These are phyloP conservation scores for Abrostola tripartita DNA, from an alignment of 2,888 invertebrate genomes.

Conservation along the genomic window DNA sequence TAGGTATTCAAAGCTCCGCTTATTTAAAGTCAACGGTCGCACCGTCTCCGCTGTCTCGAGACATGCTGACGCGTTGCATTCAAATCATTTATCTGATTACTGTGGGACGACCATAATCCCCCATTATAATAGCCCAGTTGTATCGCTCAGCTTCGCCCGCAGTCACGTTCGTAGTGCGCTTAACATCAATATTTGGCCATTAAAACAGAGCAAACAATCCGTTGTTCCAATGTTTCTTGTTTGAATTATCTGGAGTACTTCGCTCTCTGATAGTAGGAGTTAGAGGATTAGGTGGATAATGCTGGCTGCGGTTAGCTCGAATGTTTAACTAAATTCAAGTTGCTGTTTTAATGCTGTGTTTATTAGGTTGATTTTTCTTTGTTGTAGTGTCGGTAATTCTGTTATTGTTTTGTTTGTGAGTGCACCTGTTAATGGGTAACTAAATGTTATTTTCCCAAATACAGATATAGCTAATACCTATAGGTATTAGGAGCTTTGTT, in stretches of 20 bases:
- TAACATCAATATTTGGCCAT: conserved; percentile 72
- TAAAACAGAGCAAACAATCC: conserved; percentile 68
- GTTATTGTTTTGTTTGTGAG: too few relatives aligned
- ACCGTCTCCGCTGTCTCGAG: conserved; percentile 12
- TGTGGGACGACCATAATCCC: conserved; percentile 23
- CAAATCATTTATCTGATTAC: conserved; percentile 18
- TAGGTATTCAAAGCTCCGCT: conserved; percentile 24
- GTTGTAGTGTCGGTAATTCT: too few relatives aligned
- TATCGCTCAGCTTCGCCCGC: conserved; percentile 48
- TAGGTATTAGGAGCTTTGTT: too few relatives aligned
- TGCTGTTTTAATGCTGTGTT: too few relatives aligned
- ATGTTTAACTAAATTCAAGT: conserved; percentile 16
- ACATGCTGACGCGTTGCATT: conserved; percentile 23
- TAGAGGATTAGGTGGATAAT: conserved; percentile 47
- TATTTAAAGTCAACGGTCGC: conserved; percentile 21
- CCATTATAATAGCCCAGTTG: conserved; percentile 37
- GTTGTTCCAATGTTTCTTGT: conserved; percentile 62
- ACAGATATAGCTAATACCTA: too few relatives aligned
- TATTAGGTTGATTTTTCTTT: too few relatives aligned
- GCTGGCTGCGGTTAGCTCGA: conserved; percentile 27
- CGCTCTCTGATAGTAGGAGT: conserved; percentile 40
- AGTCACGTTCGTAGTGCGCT: conserved; percentile 62
- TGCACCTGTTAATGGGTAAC: too few relatives aligned
- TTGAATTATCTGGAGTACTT: conserved; percentile 60
- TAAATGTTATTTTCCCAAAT: too few relatives aligned